phyloP scores from a whole-genome alignment of 2,888 invertebrate species.

The Dolomedes plantarius region DNA sequence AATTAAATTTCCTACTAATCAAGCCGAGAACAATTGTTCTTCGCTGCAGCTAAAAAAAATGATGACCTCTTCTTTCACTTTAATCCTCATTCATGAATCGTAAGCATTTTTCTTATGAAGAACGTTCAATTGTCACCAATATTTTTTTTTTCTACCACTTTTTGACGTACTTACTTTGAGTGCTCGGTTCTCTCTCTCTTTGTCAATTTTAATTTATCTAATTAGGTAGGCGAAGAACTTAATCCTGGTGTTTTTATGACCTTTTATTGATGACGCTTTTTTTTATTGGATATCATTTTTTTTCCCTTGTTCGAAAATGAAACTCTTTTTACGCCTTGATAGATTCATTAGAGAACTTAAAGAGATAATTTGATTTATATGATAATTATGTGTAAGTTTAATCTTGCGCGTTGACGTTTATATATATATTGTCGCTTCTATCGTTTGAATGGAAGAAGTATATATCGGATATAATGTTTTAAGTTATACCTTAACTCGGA shows the following conservation, averaged over 20 bases:
- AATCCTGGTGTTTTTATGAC: background rate
- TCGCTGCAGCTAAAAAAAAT: background rate
- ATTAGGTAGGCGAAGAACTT: constrained; percentile 3
- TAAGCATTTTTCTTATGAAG: background rate
- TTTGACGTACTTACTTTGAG: background rate
- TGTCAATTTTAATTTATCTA: constrained; percentile 12
- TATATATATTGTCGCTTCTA: no score
- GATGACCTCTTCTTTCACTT: background rate
- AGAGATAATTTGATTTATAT: background rate
- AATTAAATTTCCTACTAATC: constrained; percentile 14
- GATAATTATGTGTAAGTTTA: no score
- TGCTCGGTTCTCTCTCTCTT: background rate
- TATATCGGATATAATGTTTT: no score
- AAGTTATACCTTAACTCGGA: no score
- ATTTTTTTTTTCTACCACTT: background rate
- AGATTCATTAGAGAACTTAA: background rate
- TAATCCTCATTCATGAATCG: background rate
- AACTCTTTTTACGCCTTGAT: background rate
- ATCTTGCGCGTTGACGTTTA: no score
- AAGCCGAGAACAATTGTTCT: background rate
- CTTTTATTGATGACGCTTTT: constrained; percentile 8
- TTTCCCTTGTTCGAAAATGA: background rate
- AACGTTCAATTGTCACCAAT: background rate
- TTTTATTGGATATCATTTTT: background rate
- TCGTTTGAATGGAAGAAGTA: no score